phyloP scores from a whole-genome alignment of 2,888 invertebrate species.

The Aplocera efformata region DNA sequence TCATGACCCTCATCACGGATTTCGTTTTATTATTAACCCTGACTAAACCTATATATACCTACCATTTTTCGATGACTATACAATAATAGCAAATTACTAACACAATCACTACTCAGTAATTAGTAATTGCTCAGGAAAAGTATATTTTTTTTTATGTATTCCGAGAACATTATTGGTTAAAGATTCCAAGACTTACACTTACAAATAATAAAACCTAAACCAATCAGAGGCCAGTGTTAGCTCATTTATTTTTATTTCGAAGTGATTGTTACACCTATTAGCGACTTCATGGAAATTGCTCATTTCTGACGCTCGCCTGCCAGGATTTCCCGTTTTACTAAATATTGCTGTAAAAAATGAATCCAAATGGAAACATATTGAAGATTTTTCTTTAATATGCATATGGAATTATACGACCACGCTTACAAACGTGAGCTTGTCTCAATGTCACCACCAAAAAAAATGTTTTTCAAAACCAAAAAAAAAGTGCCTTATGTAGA shows the following conservation, averaged over 20 bases:
- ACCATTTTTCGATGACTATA: constrained; percentile 29
- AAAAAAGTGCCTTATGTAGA: too few relatives aligned
- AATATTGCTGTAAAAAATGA: constrained; percentile 42
- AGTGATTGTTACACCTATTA: constrained; percentile 6
- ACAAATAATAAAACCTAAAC: constrained; percentile 7
- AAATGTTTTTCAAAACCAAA: too few relatives aligned
- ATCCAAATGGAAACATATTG: constrained; percentile 53
- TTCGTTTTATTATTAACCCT: constrained; percentile 53
- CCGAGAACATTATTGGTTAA: not conserved
- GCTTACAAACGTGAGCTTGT: too few relatives aligned
- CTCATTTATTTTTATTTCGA: constrained; percentile 8
- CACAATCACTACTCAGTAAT: constrained; percentile 19
- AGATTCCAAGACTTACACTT: not conserved
- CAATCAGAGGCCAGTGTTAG: constrained; percentile 4
- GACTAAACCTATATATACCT: constrained; percentile 37
- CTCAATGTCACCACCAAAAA: too few relatives aligned
- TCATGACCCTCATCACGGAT: constrained; percentile 70
- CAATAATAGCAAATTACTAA: constrained; percentile 17
- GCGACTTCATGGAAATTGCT: constrained; percentile 28
- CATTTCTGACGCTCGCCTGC: constrained; percentile 20
- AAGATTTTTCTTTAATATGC: too few relatives aligned
- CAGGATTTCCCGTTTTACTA: constrained; percentile 31
- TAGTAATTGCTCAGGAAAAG: constrained; percentile 21
- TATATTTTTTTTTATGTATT: constrained; percentile 12
- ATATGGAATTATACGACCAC: too few relatives aligned